Evolutionary conservation across 2,888 invertebrate species (phyloP), one percentile per base, ranked within the genome.

Genomic region (Nesidiocoris tenuis): DNA sequence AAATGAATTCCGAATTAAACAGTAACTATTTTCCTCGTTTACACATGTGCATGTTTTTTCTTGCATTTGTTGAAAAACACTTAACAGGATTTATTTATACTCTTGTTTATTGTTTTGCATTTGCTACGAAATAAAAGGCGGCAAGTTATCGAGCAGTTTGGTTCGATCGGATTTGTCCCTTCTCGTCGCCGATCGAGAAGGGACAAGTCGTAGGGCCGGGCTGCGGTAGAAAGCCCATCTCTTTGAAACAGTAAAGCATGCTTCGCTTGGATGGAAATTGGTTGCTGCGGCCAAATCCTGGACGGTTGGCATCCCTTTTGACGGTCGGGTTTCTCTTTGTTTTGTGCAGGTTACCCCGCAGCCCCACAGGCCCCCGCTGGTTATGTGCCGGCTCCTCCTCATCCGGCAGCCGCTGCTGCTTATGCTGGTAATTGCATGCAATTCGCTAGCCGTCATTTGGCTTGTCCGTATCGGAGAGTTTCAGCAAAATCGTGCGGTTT

Each of bases 321-420:
- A 54, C 12, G 19, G n/a, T n/a, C n/a, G n/a, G 39, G 7, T 18
- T 24, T 17, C 3, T n/a, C 39, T 63, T 75, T 25, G 21, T 57
- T 66, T 67, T 75, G 66, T 75, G 67, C 76, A 81, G 87, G 88
- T 77, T 87, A 88, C 83, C 88, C 87, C 72, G 87, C 87, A 79
- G 82, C 84, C 76, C 88, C 87, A 59, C 87, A 87, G 80, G 86
- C 87, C 71, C 87, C 88, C 9, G 79, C 81, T 64, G 82, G 81
- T 9, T 89, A 87, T 85, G 86, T 89, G 79, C 89, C 88, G 67
- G 89, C 88, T 72, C 88, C 89, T 39, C 89, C 89, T 61, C 89
- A 87, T 74, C 89, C 89, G 82, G 87, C 82, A 66, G 83, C 84
- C 74, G 84, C 84, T 68, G 84, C 84, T 71, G 79, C 78, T 54